Base-by-base conservation (phyloP, 1,140 invertebrate species). In the Meloidogyne floridensis region DNA sequence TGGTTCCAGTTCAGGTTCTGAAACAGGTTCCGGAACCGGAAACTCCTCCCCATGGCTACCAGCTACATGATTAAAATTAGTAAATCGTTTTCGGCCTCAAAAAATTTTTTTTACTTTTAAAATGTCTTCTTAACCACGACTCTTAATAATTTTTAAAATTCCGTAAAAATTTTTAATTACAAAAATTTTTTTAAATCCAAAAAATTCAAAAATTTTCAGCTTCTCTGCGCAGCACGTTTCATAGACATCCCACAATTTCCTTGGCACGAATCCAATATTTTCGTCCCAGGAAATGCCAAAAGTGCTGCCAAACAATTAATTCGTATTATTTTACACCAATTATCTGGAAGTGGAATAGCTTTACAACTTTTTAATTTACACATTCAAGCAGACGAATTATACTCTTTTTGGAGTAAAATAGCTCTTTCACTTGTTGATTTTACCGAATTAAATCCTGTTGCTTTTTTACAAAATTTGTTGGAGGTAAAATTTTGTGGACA, bases 231-330 rank as follows among this genome's bases (percentile, higher is more conserved):
- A 78, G 83, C 15, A 82, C 90, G 90, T 69, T 88, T 90, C 76
- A 89, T 91, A 15, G 83, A 90, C 56, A 81, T 70, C 54, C 83
- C 90, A 70, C 84, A 88, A 47, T 92, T 91, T 91, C 93, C 94
- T n/a, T 97, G 96, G 96, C 95, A 97, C 72, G 84, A 86, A 20
- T 80, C 83, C 3, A 90, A 87, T 20, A 80, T 94, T 95, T 86
- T 95, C 85, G 91, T 97, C 83, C 95, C 95, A 9, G 95, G 95
- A 81, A 94, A 94, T 82, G 94, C 94, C 3, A 93, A 94, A 75
- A 97, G 95, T 90, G 95, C 98, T 69, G 96, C 96, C 1, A 94
- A 96, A 90, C 97, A 99, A 91, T 98, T 99, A 91, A 92, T 99
- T 70, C 93, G 97, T 84, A 98, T 97, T 90, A 94, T 96, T 77